Evolutionary conservation across 2,113 vertebrate species (phyloP), one percentile per base, ranked within the genome.

Genomic region (Perca flavescens): DNA sequence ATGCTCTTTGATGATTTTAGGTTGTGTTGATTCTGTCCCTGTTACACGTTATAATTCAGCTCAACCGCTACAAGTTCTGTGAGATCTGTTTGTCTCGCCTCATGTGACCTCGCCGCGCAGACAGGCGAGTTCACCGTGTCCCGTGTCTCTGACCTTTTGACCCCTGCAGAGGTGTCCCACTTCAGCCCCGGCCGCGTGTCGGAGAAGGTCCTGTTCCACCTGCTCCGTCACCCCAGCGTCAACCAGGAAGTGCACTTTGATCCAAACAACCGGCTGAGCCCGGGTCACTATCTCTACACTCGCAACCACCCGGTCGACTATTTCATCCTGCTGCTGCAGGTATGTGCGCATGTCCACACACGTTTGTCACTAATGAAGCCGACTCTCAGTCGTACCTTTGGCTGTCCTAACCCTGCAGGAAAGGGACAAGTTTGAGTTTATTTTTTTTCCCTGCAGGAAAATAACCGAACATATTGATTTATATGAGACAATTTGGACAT

Each of bases 231-330:
- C 63, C 97, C 97, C 77, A 97, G 96, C 0, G 97, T 98, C 91
- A 98, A 97, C 93, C 97, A 98, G 90, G 97, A 98, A 85, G 96
- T 98, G 47, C 96, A 93, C 85, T 98, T 98, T 86, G 96, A 98
- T 28, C 93, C 94, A 4, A 93, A 54, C 84, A 92, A 96, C 92
- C 95, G 96, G 1, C 91, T 96, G 74, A 96, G 96, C 12, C 79
- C 96, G 0, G 95, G 93, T 21, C 97, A 98, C 84, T 98, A 97
- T 85, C 93, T 98, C 57, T 98, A 97, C 92, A 96, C 96, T 13
- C 96, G 97, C 57, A 97, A 97, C 94, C 96, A 94, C 88, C 97
- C 97, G 0, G 97, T 97, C 81, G 97, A 98, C 77, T 98, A 98
- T 60, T 98, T 98, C 90, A 94, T 97, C 71, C 96, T 98, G 87